Percentiles rank a stretch among this genome's conserved stretches.
These are phyloP conservation scores for Physocephala rufipes DNA, from an alignment of 2,888 invertebrate genomes.

Conservation along the genomic window DNA sequence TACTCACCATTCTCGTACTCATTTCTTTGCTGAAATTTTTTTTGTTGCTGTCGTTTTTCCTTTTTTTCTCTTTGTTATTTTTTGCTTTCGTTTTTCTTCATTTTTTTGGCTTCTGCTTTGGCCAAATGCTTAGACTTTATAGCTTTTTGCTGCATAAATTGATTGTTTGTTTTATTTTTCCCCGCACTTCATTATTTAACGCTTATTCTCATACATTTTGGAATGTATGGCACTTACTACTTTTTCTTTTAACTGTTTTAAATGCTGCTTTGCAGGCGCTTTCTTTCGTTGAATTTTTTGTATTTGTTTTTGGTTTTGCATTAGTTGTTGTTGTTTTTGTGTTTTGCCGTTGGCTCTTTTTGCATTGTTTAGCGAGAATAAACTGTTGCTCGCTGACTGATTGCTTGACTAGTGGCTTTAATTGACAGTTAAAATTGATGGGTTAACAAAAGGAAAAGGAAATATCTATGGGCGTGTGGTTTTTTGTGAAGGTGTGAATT, in stretches of 20 bases:
- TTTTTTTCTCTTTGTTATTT: conserved; percentile 4
- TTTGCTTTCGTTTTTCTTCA: neutral
- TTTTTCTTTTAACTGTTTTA: neutral
- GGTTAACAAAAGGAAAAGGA: too few relatives aligned
- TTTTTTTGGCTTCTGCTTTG: conserved; percentile 22
- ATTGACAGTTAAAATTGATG: too few relatives aligned
- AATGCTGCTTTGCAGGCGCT: conserved; percentile 11
- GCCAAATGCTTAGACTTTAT: conserved; percentile 7
- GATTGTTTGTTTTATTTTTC: conserved; percentile 25
- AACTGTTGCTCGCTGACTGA: neutral
- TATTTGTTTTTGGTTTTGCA: conserved; percentile 8
- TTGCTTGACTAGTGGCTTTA: too few relatives aligned
- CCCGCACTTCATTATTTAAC: conserved; percentile 26
- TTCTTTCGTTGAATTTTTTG: conserved; percentile 19
- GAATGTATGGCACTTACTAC: conserved; percentile 14
- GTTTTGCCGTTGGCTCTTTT: conserved; percentile 17
- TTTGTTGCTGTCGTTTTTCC: neutral
- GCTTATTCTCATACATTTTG: conserved; percentile 4
- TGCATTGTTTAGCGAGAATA: conserved; percentile 5
- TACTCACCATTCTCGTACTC: neutral
- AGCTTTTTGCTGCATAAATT: conserved; percentile 27
- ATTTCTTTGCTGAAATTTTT: neutral
- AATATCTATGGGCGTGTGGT: too few relatives aligned
- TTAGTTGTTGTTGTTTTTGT: neutral
- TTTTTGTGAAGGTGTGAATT: too few relatives aligned